Percentiles rank a stretch among this genome's conserved stretches.
These are phyloP conservation scores for Pan troglodytes DNA, from an alignment of 2,113 vertebrate genomes.

Conservation along the genomic window DNA sequence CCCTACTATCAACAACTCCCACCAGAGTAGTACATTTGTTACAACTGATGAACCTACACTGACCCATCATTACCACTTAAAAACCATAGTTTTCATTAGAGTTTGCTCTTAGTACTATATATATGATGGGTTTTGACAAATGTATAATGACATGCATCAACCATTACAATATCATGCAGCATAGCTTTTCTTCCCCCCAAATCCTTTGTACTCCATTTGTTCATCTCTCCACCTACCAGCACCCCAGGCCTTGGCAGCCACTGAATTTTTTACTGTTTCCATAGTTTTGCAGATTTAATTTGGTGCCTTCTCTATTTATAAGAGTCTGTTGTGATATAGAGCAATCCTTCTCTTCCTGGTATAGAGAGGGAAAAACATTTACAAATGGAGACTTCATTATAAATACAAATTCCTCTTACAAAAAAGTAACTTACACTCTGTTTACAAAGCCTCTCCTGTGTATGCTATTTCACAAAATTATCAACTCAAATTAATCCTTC, in stretches of 20 bases:
- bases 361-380: background rate
- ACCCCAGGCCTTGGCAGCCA: background rate
- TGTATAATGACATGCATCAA: background rate
- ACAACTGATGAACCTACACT: accelerated
- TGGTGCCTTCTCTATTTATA: background rate
- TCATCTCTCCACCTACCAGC: background rate
- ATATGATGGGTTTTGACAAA: background rate
- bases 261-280: background rate
- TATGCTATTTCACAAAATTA: background rate
- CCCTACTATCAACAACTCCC: too few species aligned
- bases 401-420: background rate
- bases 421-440: background rate
- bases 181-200: background rate
- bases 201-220: background rate
- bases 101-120: background rate
- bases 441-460: background rate
- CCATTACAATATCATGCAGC: background rate
- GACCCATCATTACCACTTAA: too few species aligned
- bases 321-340: background rate
- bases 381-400: background rate
- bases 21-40: background rate
- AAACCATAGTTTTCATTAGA: background rate
- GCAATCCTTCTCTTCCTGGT: background rate
- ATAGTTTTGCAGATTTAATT: background rate
- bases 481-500: background rate